phyloP scores from a whole-genome alignment of 2,888 invertebrate genomes.

The Leucozona laternaria region DNA sequence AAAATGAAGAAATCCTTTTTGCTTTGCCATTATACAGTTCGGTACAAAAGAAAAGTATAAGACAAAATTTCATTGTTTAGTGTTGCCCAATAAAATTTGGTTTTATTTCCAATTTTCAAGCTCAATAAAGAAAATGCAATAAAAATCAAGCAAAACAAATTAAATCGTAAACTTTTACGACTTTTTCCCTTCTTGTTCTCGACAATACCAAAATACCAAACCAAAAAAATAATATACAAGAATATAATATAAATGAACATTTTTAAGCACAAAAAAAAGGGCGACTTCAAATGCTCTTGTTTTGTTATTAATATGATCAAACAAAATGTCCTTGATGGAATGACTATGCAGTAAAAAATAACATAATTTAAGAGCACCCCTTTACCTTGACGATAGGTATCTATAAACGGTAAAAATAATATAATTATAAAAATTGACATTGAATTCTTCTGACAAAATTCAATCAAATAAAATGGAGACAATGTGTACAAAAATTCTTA shows the following conservation, averaged over 20 bases:
- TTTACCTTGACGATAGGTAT: neutral
- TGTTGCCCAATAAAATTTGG: conserved; percentile 39
- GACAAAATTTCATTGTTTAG: conserved; percentile 2
- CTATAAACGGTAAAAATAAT: too few species aligned
- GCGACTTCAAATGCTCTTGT: neutral
- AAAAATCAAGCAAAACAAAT: conserved; percentile 60
- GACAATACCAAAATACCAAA: neutral
- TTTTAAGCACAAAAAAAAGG: neutral
- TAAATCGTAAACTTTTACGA: conserved; percentile 66
- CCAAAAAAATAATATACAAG: neutral
- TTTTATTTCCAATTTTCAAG: conserved; percentile 58
- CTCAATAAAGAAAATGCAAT: conserved; percentile 52
- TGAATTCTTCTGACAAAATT: neutral
- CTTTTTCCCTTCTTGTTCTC: conserved; percentile 26
- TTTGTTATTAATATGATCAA: conserved; percentile 20
- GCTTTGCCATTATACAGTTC: neutral
- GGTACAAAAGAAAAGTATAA: neutral
- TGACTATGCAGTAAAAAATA: neutral
- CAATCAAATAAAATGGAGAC: neutral
- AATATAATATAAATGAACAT: neutral
- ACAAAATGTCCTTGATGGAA: conserved; percentile 22
- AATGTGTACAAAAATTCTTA: neutral
- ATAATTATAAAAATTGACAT: neutral
- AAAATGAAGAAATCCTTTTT: neutral
- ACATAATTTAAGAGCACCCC: neutral